Percentiles rank a stretch among this genome's conserved stretches.
phyloP scores from a whole-genome alignment of 2,888 invertebrate genomes.

The Blastobasis adustella region DNA sequence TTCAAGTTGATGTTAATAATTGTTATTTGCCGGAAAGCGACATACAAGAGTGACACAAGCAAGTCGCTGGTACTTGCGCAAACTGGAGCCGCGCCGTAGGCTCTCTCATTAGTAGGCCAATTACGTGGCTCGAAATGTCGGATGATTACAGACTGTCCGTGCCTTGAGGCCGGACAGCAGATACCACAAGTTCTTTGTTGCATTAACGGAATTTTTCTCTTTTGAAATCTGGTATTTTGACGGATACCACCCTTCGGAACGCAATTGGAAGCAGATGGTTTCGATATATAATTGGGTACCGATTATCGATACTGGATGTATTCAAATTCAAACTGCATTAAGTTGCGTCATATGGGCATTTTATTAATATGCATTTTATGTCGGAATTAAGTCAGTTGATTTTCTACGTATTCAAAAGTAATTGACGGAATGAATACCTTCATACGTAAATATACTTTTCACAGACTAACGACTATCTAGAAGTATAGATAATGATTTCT shows the following conservation, averaged over 20 bases:
- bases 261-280: constrained; percentile 14
- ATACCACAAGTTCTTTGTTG: constrained; percentile 53
- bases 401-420: too few species aligned
- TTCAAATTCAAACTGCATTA: too few species aligned
- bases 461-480: too few species aligned
- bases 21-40: constrained; percentile 4
- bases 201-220: constrained; percentile 30
- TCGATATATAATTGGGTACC: too few species aligned
- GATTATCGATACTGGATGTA: too few species aligned
- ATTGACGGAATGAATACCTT: too few species aligned
- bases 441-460: too few species aligned
- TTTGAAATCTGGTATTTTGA: constrained; percentile 39
- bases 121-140: constrained; percentile 64
- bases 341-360: too few species aligned
- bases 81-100: constrained; percentile 64
- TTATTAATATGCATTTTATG: too few species aligned
- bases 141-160: constrained; percentile 57
- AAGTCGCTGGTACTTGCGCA: constrained; percentile 55
- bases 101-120: constrained; percentile 62
- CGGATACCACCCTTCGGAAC: constrained; percentile 18
- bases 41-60: constrained; percentile 28
- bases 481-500: too few species aligned
- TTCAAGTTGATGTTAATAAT: constrained; percentile 3
- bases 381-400: too few species aligned
- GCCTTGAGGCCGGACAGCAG: constrained; percentile 53